These are phyloP conservation scores for Labeo rohita DNA, from an alignment of 2,113 vertebrate genomes.

Conservation along the genomic window DNA sequence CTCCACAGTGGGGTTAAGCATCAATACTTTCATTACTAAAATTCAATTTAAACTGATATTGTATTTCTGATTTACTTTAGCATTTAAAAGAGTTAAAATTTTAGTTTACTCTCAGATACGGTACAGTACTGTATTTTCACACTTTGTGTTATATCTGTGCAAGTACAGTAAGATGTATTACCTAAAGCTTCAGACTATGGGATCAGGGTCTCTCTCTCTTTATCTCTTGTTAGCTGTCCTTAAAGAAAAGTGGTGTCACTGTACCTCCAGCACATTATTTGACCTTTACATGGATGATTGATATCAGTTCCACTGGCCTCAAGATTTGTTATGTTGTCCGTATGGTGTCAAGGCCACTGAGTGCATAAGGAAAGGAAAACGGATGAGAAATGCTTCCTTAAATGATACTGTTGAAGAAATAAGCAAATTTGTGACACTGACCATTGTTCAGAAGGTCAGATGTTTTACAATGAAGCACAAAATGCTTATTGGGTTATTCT, in stretches of 20 bases:
- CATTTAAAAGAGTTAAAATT: not conserved
- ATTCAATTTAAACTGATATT: conserved; percentile 19
- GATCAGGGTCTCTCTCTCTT: conserved; percentile 12
- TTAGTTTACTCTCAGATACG: not conserved
- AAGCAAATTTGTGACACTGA: not conserved
- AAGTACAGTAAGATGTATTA: not conserved
- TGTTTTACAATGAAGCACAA: not conserved
- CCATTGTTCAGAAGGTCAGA: not conserved
- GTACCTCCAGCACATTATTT: conserved; percentile 6
- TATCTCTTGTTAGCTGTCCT: conserved; percentile 25
- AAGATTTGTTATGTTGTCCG: not conserved
- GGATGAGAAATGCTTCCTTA: not conserved
- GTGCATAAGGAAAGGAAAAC: not conserved
- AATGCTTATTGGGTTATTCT: too few relatives aligned
- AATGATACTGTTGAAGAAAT: not conserved
- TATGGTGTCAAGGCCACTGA: conserved; percentile 1
- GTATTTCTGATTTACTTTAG: not conserved
- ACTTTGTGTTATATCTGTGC: not conserved
- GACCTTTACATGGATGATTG: conserved; percentile 27
- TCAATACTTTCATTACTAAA: conserved; percentile 31
- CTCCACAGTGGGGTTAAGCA: not conserved
- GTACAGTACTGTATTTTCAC: not conserved
- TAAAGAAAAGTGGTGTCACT: conserved; percentile 32
- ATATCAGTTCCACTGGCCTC: not conserved
- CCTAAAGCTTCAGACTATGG: not conserved